Conservation (phyloP, 2,797 vertebrate genomes). For the Neoniphon sammara region DNA sequence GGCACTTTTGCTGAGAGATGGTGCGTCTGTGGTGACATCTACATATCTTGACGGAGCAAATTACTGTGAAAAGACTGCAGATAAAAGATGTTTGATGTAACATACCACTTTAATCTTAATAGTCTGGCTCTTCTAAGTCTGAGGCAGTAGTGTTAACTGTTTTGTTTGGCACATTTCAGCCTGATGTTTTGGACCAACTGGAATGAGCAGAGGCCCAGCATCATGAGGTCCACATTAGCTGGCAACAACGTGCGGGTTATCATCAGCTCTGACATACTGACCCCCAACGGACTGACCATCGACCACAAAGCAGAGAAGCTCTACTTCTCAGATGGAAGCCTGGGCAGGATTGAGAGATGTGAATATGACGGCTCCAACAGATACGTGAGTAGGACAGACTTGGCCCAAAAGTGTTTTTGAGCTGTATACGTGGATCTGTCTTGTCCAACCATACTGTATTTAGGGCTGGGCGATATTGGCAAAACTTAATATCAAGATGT, state of each 20-base stretch:
- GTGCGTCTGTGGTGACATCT: constrained; percentile 7
- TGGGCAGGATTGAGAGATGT: constrained; percentile 97
- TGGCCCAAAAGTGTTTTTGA: background rate
- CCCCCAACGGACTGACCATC: constrained; percentile 96
- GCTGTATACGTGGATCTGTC: background rate
- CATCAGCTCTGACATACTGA: constrained; percentile 92
- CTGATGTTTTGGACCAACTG: constrained; percentile 99
- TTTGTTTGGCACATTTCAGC: constrained; percentile 71
- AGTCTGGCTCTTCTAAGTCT: no score
- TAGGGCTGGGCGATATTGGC: no score
- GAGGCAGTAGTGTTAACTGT: background rate
- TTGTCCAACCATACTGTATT: background rate
- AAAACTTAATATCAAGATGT: no score
- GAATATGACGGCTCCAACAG: constrained; percentile 96
- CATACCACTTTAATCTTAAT: background rate
- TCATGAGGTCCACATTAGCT: constrained; percentile 93
- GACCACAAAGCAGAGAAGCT: constrained; percentile 96
- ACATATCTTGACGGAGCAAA: background rate
- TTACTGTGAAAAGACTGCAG: background rate
- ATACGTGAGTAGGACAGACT: constrained; percentile 87
- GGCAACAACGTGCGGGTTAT: constrained; percentile 93
- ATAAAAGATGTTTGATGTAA: background rate
- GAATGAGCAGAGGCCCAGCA: constrained; percentile 97
- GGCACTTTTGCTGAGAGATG: constrained; percentile 5
- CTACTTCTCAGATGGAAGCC: constrained; percentile 96